Percentiles rank a stretch among this genome's conserved stretches.
Evolutionary conservation across 1,140 invertebrate species (phyloP).

Genomic region (Drosophila suzukii): DNA sequence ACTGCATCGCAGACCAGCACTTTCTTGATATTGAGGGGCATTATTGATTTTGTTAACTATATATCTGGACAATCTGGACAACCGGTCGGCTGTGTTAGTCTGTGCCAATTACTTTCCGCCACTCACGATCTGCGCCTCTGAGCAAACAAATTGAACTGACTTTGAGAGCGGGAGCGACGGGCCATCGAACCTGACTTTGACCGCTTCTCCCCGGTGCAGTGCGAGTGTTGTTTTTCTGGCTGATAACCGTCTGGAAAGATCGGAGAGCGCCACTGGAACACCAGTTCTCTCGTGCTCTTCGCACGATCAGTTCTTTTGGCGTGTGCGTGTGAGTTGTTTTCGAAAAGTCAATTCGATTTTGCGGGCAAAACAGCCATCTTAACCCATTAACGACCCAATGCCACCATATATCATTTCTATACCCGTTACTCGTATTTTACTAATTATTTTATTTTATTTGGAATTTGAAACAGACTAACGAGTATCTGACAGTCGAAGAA

Average conservation of each 20-base stretch:
- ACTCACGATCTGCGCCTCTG: conserved; percentile 37
- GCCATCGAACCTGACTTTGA: conserved; percentile 51
- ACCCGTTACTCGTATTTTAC: too few species aligned
- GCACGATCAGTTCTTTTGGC: conserved; percentile 1
- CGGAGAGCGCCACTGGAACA: conserved; percentile 12
- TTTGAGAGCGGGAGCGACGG: conserved; percentile 19
- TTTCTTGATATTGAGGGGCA: conserved; percentile 86
- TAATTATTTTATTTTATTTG: too few species aligned
- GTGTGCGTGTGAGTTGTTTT: conserved; percentile 33
- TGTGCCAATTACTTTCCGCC: conserved; percentile 7
- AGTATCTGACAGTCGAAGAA: too few species aligned
- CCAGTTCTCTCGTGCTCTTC: background rate
- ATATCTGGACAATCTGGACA: background rate
- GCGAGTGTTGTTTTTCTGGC: conserved; percentile 1
- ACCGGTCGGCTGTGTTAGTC: conserved; percentile 2
- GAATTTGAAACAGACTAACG: too few species aligned
- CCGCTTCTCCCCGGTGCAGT: conserved; percentile 13
- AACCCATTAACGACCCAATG: conserved; percentile 16
- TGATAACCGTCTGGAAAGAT: conserved; percentile 21
- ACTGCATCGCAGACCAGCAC: conserved; percentile 97
- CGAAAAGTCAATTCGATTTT: conserved; percentile 7
- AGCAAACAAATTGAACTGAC: conserved; percentile 58
- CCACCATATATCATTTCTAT: background rate
- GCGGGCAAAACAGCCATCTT: conserved; percentile 27
- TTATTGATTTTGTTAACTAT: conserved; percentile 37